Conservation (phyloP, 2,113 vertebrate species). For the Cynocephalus volans region DNA sequence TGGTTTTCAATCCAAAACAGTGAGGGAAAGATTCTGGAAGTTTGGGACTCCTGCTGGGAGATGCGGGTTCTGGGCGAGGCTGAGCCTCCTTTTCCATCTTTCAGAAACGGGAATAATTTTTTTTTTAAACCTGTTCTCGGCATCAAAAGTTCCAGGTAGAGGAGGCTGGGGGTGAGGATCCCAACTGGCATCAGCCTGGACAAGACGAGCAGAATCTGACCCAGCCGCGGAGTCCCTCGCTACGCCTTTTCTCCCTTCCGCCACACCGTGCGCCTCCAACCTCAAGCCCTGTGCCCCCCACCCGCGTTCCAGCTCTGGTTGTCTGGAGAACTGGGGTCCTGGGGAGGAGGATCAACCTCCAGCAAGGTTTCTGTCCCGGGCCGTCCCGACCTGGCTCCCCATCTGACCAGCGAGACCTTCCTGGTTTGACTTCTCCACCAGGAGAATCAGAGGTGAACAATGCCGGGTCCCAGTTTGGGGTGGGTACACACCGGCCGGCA, state of each 20-base stretch:
- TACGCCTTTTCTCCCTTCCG: background rate
- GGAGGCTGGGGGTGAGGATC: background rate
- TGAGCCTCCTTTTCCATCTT: background rate
- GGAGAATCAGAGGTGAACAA: background rate
- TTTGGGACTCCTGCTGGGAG: background rate
- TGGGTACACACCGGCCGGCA: background rate
- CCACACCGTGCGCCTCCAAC: background rate
- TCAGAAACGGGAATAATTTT: background rate
- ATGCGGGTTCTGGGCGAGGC: background rate
- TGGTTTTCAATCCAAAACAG: conserved; percentile 51
- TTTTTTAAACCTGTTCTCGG: background rate
- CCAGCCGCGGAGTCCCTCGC: background rate
- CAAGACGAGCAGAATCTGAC: background rate
- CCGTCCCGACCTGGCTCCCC: background rate
- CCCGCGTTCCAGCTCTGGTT: rapidly evolving
- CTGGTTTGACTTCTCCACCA: no score
- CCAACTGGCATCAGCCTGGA: background rate
- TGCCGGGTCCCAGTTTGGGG: no score
- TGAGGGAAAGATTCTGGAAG: background rate
- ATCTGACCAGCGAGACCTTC: background rate
- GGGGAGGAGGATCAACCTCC: background rate
- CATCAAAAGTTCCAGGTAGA: background rate
- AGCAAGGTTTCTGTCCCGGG: background rate
- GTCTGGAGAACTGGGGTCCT: background rate
- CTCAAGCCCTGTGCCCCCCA: no score